Percentiles rank a stretch among this genome's conserved stretches.
These are phyloP conservation scores for Xanthia icteritia DNA, from an alignment of 2,888 invertebrate species.

Conservation along the genomic window DNA sequence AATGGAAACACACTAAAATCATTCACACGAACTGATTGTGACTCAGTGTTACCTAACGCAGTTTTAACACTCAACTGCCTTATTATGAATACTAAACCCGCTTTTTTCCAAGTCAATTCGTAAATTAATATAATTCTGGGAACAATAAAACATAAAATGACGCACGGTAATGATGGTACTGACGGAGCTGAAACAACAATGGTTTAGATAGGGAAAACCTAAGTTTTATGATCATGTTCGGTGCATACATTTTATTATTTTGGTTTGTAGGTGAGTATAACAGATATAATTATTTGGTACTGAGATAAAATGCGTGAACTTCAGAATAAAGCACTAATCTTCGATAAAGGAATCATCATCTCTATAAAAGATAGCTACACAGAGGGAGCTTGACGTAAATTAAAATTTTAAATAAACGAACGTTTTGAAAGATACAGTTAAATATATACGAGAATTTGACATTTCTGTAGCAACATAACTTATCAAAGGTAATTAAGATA, in stretches of 20 bases:
- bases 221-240: conserved; percentile 12
- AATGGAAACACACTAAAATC: conserved; percentile 44
- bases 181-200: conserved; percentile 7
- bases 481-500: conserved; percentile 63
- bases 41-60: conserved; percentile 58
- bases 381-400: background rate
- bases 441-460: conserved; percentile 1
- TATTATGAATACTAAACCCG: conserved; percentile 38
- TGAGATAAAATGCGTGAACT: background rate
- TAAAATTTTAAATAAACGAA: background rate
- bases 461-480: conserved; percentile 22
- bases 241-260: conserved; percentile 14
- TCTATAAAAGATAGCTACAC: background rate
- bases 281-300: conserved; percentile 2
- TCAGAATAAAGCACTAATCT: background rate
- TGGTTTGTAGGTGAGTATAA: background rate
- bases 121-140: conserved; percentile 29
- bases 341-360: background rate
- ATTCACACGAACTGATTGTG: conserved; percentile 40
- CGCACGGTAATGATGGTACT: conserved; percentile 14
- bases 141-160: conserved; percentile 28
- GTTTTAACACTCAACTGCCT: conserved; percentile 44
- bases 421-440: background rate
- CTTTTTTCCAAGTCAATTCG: conserved; percentile 40
- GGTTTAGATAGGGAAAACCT: conserved; percentile 45